phyloP scores from a whole-genome alignment of 2,797 vertebrate species.

The Tadarida brasiliensis region DNA sequence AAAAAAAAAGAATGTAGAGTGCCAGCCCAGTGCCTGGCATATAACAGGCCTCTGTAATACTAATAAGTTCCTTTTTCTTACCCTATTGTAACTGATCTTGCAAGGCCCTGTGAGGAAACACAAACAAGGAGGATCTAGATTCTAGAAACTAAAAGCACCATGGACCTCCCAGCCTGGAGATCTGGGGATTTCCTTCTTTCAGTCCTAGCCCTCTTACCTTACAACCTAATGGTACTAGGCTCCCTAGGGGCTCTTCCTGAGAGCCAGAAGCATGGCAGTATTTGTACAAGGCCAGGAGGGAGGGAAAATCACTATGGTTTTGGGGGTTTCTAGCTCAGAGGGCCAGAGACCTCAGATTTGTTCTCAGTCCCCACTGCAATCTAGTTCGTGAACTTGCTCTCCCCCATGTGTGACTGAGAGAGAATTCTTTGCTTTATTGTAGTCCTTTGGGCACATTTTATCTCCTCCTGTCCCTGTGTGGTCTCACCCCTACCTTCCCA shows the following conservation, averaged over 20 bases:
- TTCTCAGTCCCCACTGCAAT: background rate
- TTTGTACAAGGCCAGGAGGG: background rate
- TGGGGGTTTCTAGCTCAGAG: background rate
- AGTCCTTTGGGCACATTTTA: background rate
- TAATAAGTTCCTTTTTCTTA: background rate
- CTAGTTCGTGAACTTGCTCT: background rate
- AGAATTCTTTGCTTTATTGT: background rate
- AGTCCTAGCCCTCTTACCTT: background rate
- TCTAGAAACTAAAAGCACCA: constrained; percentile 7
- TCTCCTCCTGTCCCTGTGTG: background rate
- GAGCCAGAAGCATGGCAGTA: background rate
- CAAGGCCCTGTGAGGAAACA: background rate
- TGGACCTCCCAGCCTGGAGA: background rate
- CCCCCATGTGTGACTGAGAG: background rate
- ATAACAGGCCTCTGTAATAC: background rate
- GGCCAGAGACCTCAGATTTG: background rate
- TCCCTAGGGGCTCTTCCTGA: background rate
- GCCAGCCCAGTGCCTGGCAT: background rate
- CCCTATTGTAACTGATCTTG: background rate
- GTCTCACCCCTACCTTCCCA: background rate
- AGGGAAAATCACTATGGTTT: background rate
- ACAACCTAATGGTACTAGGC: background rate
- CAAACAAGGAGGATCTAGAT: background rate
- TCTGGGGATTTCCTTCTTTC: background rate
- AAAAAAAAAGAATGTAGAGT: background rate